phyloP scores from a whole-genome alignment of 2,797 vertebrate genomes.

The Cephalopachus bancanus region DNA sequence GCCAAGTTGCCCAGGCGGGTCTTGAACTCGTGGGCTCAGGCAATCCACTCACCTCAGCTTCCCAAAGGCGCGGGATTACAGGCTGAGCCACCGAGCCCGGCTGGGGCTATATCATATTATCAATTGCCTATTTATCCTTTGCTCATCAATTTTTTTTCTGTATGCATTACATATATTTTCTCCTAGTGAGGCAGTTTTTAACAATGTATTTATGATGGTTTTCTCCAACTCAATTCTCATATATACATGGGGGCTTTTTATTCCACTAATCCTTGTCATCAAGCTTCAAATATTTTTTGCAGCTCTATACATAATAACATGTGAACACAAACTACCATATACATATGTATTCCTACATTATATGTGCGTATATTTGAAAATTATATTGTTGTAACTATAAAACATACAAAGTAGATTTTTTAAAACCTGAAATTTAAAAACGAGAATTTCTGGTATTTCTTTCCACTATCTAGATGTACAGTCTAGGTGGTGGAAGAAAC shows the following conservation, averaged over 20 bases:
- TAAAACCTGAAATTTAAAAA: neutral
- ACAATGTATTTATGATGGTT: neutral
- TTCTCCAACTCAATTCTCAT: neutral
- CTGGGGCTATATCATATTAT: neutral
- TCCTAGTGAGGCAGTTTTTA: neutral
- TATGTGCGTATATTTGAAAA: neutral
- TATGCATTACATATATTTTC: conserved; percentile 38
- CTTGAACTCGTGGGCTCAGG: too few relatives aligned
- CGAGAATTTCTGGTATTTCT: neutral
- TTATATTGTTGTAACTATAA: neutral
- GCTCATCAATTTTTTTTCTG: neutral
- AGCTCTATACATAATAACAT: neutral
- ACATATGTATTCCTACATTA: neutral
- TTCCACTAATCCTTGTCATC: neutral
- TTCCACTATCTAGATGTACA: neutral
- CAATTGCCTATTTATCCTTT: neutral
- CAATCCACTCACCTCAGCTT: too few relatives aligned
- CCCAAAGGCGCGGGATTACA: too few relatives aligned
- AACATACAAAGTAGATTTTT: neutral
- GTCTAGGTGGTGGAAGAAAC: neutral
- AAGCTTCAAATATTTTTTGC: neutral
- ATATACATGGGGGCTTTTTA: neutral
- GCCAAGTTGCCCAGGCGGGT: too few relatives aligned
- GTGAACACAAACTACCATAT: neutral
- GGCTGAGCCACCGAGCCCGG: too few relatives aligned